Base-by-base conservation (phyloP, 2,113 vertebrate species). In the Saguinus imperator region DNA sequence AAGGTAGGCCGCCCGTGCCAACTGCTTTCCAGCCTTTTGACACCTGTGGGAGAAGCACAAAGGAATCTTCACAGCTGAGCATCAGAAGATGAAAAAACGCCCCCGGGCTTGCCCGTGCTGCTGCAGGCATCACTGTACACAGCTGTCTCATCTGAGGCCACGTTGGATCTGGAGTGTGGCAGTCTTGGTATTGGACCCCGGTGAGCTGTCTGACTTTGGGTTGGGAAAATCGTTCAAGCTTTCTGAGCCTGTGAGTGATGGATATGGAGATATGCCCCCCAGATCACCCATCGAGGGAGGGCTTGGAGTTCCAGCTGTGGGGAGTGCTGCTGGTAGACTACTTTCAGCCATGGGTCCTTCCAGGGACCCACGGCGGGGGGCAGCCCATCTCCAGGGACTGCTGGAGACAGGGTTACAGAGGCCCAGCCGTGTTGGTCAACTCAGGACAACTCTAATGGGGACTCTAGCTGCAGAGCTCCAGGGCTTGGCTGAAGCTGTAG, bases 1-100 rank as follows among this genome's bases (percentile, higher is more conserved):
- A 98, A 98, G 1, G 98, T 98, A 3, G 98, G 98, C 89, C 98
- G 98, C 61, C 99, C 98, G 0, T 99, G 99, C 96, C 99, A 99
- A 96, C 98, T 99, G 1, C 83, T 91, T 1, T 99, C 99, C 40
- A 98, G 94, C 29, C 98, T 98, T 87, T 97, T 99, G 13, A 98
- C 97, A 8, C 99, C 99, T 99, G 96, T 0, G 11, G 4, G 4
- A 0, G 91, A 72, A 89, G 92, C 58, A 94, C 0, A 27, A 25
- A 27, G 35, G 68, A 40, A 16, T 40, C 32, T 11, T 13, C 12
- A 2, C 57, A 37, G 57, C 68, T 17, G 61, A 58, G 92, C 55
- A 20, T 27, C 2, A 2, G 55, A 27, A 32, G 72, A 20, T n/a
- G 18, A 8, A 45, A 6, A 37, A 18, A 13, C 21, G 10, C 14